Conservation (phyloP, 2,113 vertebrate genomes). For the Zosterops pallidus region DNA sequence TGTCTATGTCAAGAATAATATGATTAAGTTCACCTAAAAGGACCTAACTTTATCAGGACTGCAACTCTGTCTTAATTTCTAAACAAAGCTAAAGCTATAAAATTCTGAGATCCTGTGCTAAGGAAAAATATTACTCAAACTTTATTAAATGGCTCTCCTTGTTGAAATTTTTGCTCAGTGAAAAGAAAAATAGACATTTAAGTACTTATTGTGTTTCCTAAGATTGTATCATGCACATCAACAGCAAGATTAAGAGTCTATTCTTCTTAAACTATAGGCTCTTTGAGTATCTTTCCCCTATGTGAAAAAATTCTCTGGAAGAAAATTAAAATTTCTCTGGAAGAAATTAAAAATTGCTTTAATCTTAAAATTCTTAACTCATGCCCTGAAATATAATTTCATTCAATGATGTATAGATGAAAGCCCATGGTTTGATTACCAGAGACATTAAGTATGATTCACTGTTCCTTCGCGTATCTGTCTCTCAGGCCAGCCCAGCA, state of each 20-base stretch:
- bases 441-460: neutral
- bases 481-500: too few relatives aligned
- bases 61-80: neutral
- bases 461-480: neutral
- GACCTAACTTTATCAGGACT: neutral
- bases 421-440: conserved; percentile 5
- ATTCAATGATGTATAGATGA: conserved; percentile 26
- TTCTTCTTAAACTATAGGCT: conserved; percentile 41
- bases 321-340: too few relatives aligned
- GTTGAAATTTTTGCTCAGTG: conserved; percentile 22
- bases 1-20: neutral
- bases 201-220: conserved; percentile 33
- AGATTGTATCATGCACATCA: neutral
- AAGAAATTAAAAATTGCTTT: conserved; percentile 29
- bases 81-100: neutral
- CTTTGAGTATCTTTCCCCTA: conserved; percentile 36
- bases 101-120: neutral
- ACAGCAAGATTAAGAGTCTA: conserved; percentile 59
- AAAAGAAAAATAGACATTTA: conserved; percentile 45
- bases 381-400: conserved; percentile 28
- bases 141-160: neutral
- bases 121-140: neutral
- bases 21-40: neutral
- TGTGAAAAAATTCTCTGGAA: conserved; percentile 48
- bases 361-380: conserved; percentile 38